A percentile compares a stretch with the other conserved stretches of the same genome.
Conservation (phyloP, 1,140 invertebrate genomes). For the Psix sp. region DNA sequence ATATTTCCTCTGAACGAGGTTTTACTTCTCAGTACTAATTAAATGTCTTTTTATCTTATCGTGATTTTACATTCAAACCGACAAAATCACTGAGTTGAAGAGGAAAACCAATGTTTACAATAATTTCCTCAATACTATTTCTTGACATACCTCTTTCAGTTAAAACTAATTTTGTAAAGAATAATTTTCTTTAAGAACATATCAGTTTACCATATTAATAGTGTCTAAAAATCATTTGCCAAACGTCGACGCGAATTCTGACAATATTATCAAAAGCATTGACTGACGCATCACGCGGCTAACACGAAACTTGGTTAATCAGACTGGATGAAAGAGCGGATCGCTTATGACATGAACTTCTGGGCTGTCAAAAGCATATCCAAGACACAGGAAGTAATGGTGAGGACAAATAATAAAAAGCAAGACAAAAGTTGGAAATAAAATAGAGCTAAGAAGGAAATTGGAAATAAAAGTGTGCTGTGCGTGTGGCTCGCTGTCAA, state of each 20-base stretch:
- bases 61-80: no score
- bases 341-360: constrained; percentile 14
- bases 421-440: not conserved
- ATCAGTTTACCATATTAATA: no score
- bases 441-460: not conserved
- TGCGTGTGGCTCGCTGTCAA: constrained; percentile 18
- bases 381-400: not conserved
- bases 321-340: not conserved
- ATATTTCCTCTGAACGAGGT: no score
- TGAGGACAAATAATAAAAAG: constrained; percentile 2
- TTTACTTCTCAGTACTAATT: no score
- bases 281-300: constrained; percentile 9
- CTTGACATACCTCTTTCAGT: no score
- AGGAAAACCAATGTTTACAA: no score
- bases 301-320: constrained; percentile 9
- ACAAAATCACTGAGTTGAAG: no score
- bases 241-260: not conserved
- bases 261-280: constrained; percentile 4
- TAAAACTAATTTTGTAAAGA: no score
- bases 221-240: constrained; percentile 6
- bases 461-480: constrained; percentile 15
- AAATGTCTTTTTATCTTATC: no score
- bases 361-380: constrained; percentile 11
- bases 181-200: no score
- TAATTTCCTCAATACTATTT: no score